A percentile compares a stretch with the other conserved stretches of the same genome.
Conservation (phyloP, 2,797 vertebrate species). For the Amphiprion clarkii region DNA sequence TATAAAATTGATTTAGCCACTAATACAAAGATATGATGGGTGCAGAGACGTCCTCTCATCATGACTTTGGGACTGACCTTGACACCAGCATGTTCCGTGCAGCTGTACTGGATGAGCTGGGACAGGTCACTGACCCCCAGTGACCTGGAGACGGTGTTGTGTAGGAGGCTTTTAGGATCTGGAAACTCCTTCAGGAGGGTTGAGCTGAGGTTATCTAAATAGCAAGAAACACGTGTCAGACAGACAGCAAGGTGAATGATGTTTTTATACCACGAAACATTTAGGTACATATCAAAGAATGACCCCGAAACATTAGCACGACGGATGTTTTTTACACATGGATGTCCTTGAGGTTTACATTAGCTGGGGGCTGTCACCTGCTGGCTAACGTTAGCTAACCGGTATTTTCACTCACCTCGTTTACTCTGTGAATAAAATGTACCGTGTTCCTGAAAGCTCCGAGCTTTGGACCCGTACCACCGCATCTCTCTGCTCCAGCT, state of each 20-base stretch:
- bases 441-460: constrained; percentile 3
- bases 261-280: background rate
- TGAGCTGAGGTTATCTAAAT: constrained; percentile 45
- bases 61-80: constrained; percentile 83
- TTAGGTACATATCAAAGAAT: background rate
- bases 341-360: constrained; percentile 63
- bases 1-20: fast-evolving
- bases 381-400: constrained; percentile 35
- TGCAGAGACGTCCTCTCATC: background rate
- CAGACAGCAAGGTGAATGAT: background rate
- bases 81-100: constrained; percentile 85
- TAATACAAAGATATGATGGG: fast-evolving
- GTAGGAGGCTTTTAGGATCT: constrained; percentile 91
- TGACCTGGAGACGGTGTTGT: constrained; percentile 88
- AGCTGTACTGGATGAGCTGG: constrained; percentile 90
- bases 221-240: background rate
- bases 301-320: background rate
- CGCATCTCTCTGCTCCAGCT: constrained; percentile 47
- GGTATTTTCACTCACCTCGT: constrained; percentile 67
- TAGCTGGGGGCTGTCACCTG: background rate
- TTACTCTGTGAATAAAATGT: constrained; percentile 10
- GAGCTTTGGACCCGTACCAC: constrained; percentile 65
- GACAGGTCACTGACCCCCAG: constrained; percentile 88
- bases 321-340: background rate
- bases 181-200: constrained; percentile 91